Evolutionary conservation across 2,797 vertebrate species (phyloP).

Genomic region (Epinephelus malabaricus): DNA sequence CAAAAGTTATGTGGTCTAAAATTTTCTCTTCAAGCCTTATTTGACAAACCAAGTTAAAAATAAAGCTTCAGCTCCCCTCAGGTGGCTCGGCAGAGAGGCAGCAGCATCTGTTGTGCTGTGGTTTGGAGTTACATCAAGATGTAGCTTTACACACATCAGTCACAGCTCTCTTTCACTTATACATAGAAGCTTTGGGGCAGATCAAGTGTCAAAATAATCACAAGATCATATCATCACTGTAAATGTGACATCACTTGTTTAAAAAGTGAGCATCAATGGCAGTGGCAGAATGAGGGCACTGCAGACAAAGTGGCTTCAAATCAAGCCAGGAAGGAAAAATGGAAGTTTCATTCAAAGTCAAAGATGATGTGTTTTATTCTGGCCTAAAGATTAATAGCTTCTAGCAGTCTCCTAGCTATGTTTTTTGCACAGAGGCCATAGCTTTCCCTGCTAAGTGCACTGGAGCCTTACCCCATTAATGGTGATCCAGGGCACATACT

Average conservation of each 20-base stretch:
- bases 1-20: neutral
- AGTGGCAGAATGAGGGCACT: neutral
- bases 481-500: slow-evolving; percentile 94
- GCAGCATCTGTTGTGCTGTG: neutral
- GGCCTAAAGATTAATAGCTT: neutral
- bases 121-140: neutral
- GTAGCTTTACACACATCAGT: neutral
- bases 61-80: neutral
- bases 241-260: neutral
- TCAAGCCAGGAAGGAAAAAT: neutral
- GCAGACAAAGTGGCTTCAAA: neutral
- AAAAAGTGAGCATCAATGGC: neutral
- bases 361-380: neutral
- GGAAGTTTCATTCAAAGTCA: neutral
- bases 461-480: slow-evolving; percentile 89
- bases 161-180: slow-evolving; percentile 14
- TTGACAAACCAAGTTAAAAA: neutral
- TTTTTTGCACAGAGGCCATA: neutral
- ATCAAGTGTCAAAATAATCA: slow-evolving; percentile 23
- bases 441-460: neutral
- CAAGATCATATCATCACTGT: slow-evolving; percentile 3
- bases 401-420: neutral
- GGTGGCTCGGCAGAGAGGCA: neutral
- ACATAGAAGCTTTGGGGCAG: neutral
- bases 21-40: neutral